Evolutionary conservation across 2,113 vertebrate species (phyloP).

Genomic region (Pungitius pungitius): DNA sequence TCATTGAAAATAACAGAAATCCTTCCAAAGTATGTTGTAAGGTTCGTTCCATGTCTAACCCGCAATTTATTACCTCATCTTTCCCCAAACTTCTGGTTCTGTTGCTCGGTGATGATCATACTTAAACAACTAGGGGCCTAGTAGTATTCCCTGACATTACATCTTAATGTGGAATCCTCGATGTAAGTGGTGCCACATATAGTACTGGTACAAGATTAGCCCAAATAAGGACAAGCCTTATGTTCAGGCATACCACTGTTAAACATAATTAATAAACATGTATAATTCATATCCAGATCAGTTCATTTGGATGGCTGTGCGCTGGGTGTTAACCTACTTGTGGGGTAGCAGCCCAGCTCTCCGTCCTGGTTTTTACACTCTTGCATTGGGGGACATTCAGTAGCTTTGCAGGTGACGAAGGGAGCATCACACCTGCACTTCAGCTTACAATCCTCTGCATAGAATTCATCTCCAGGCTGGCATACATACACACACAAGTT

Average conservation of each 20-base stretch:
- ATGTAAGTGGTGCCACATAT: neutral
- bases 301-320: neutral
- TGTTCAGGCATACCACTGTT: neutral
- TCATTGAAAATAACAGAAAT: neutral
- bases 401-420: slow-evolving; percentile 56
- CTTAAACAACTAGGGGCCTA: neutral
- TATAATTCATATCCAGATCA: neutral
- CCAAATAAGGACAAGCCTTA: too few species aligned
- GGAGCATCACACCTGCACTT: slow-evolving; percentile 73
- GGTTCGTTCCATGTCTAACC: neutral
- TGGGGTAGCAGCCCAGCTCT: slow-evolving; percentile 80
- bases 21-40: neutral
- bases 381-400: slow-evolving; percentile 73
- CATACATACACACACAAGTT: slow-evolving; percentile 21
- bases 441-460: slow-evolving; percentile 67
- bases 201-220: too few species aligned
- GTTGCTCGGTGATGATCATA: neutral
- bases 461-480: slow-evolving; percentile 79
- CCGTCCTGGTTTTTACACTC: slow-evolving; percentile 76
- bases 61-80: neutral
- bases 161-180: neutral
- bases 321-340: slow-evolving; percentile 58
- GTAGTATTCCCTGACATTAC: neutral
- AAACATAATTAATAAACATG: neutral
- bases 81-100: neutral